Evolutionary conservation across 2,888 invertebrate genomes (phyloP).

Genomic region (Leptopterna dolabrata): DNA sequence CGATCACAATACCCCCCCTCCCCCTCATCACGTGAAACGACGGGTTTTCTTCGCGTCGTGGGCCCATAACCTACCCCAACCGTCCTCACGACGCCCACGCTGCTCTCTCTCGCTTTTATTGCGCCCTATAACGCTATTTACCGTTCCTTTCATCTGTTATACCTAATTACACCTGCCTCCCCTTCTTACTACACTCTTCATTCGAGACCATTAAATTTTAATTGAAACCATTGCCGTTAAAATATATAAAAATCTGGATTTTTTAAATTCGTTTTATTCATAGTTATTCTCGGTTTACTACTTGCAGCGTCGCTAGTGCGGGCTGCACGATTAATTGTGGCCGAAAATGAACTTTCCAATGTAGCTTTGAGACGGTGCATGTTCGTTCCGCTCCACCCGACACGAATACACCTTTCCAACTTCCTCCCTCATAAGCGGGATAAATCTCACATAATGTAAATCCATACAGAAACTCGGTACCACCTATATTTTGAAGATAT

Average conservation of each 20-base stretch:
- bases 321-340: not conserved
- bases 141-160: not conserved
- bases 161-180: conserved; percentile 11
- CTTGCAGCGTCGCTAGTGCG: not conserved
- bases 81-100: conserved; percentile 12
- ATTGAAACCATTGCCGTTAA: not conserved
- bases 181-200: conserved; percentile 11
- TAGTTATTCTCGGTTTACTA: not conserved
- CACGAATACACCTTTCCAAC: not conserved
- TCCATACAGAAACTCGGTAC: too few species aligned
- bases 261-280: not conserved
- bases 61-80: conserved; percentile 19
- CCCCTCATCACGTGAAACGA: too few species aligned
- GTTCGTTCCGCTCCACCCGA: not conserved
- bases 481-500: too few species aligned
- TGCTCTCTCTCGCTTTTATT: conserved; percentile 8
- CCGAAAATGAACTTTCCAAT: not conserved
- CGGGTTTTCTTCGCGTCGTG: not conserved
- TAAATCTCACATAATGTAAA: too few species aligned
- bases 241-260: not conserved
- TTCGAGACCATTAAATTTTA: conserved; percentile 12
- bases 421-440: too few species aligned
- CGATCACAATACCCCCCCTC: not conserved
- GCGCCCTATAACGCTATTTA: not conserved
- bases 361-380: not conserved